phyloP scores from a whole-genome alignment of 2,888 invertebrate species.

The Emmelina monodactyla region DNA sequence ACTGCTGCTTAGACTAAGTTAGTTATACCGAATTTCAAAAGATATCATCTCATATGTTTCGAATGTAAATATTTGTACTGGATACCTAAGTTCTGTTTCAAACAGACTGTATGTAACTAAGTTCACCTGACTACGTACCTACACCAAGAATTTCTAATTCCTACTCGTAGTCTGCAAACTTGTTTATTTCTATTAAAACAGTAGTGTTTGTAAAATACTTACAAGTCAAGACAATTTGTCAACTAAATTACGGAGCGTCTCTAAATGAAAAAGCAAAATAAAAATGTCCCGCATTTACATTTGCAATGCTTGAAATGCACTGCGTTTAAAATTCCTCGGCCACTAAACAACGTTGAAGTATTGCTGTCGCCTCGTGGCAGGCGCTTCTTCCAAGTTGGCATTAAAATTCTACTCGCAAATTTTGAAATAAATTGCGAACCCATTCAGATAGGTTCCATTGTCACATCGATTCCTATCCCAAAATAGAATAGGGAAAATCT shows the following conservation, averaged over 20 bases:
- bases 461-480: conserved; percentile 39
- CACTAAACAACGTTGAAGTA: conserved; percentile 20
- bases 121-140: too few relatives aligned
- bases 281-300: conserved; percentile 11
- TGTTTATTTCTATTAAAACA: too few relatives aligned
- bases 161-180: too few relatives aligned
- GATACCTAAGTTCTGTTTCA: too few relatives aligned
- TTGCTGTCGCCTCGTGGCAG: conserved; percentile 9
- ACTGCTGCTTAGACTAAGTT: too few relatives aligned
- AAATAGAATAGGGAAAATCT: conserved; percentile 25
- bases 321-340: conserved; percentile 24
- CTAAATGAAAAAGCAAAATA: neutral
- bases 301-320: conserved; percentile 20
- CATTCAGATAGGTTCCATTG: conserved; percentile 32
- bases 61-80: too few relatives aligned
- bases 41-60: too few relatives aligned
- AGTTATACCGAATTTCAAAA: too few relatives aligned
- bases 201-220: neutral
- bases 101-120: too few relatives aligned
- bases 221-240: neutral
- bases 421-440: conserved; percentile 40
- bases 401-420: conserved; percentile 39
- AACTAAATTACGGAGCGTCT: neutral
- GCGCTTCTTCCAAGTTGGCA: conserved; percentile 18
- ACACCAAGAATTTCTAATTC: too few relatives aligned